A percentile compares a stretch with the other conserved stretches of the same genome.
Conservation (phyloP, 2,797 vertebrate species). For the Apodemus agrarius region DNA sequence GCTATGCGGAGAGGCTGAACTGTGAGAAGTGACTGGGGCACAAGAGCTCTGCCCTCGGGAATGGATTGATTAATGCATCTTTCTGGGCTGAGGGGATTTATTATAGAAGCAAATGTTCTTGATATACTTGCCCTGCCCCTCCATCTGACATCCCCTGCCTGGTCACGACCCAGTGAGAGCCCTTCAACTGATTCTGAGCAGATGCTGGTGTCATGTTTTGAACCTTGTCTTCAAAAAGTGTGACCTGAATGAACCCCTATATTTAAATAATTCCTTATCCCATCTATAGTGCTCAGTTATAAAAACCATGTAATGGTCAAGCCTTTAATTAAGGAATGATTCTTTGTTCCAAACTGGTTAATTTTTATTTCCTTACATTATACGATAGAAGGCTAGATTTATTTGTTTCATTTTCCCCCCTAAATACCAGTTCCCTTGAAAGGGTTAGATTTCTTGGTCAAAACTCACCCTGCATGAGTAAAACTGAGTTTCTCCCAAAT, state of each 20-base stretch:
- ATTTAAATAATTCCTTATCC: neutral
- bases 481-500: neutral
- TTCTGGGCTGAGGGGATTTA: neutral
- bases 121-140: neutral
- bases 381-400: neutral
- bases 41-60: neutral
- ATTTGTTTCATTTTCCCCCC: neutral
- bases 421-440: slow-evolving; percentile 22
- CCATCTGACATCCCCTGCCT: too few relatives aligned
- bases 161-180: neutral
- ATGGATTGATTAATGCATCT: neutral
- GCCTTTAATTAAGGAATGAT: neutral
- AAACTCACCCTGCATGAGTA: neutral
- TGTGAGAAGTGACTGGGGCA: neutral
- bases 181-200: neutral
- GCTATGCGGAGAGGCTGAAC: neutral
- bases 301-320: neutral
- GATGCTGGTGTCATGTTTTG: neutral
- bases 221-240: neutral
- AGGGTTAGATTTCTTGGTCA: neutral
- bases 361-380: neutral
- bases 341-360: neutral
- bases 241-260: neutral
- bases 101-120: neutral
- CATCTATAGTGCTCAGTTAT: neutral